Base-by-base conservation (phyloP, 2,888 invertebrate genomes). In the Pristionchus arcanus region DNA sequence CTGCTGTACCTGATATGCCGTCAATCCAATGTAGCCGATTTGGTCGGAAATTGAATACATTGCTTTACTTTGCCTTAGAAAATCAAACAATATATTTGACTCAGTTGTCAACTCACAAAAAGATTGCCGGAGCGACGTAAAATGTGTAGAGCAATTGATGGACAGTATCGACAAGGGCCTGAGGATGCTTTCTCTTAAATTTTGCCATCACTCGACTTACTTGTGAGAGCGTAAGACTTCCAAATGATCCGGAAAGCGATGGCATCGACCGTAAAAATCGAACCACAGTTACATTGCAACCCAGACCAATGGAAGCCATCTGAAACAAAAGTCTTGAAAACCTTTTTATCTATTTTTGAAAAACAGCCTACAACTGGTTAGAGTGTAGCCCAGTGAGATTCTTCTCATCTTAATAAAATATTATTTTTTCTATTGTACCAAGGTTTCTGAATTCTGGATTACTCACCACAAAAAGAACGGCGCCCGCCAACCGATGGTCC, bases 1-100 rank as follows among this genome's bases (percentile, higher is more conserved):
- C n/a, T n/a, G n/a, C n/a, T n/a, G n/a, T n/a, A 77, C 77, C 19
- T 77, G 77, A 42, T 77, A 77, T 21, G 77, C 77, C 9, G 19
- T 77, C 37, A 77, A 11, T 21, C 25, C 25, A 2, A 77, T 2
- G 21, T 42, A 77, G 1, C 77, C 77, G 25, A 77, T 42, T 0
- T 21, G 19, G 1, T 77, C 77, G 21, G 77, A 77, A 5, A 77
- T 7, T 0, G 16, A 11, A 16, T 77, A 77, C 77, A 77, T 5
- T 42, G 42, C 9, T 1, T 11, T 25, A 13, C 11, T 77, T 37
- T 31, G 77, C 1, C 77, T 77, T 0, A 77, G 42, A 28, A 3
- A 25, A n/a, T n/a, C n/a, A n/a, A n/a, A n/a, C n/a, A n/a, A n/a
- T n/a, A n/a, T 9, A 21, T 37, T 16, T 2, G n/a, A n/a, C 9